Conservation (phyloP, 2,113 vertebrate genomes). For the Pionites leucogaster region DNA sequence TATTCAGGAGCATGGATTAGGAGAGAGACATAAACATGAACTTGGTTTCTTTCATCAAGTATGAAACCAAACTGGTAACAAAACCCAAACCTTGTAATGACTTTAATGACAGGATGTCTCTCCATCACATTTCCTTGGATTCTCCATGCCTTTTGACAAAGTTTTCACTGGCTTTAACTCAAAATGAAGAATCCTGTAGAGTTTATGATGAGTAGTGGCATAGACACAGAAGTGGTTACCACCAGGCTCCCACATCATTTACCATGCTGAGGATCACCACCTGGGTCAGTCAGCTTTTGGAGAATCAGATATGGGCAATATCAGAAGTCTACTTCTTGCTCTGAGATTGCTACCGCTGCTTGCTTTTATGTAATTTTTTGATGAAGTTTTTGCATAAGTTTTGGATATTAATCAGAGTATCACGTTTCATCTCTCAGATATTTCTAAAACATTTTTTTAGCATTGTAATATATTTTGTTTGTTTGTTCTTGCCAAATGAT, state of each 20-base stretch:
- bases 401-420: not conserved
- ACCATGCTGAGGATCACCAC: not conserved
- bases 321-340: not conserved
- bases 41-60: not conserved
- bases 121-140: not conserved
- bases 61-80: not conserved
- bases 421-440: not conserved
- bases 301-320: not conserved
- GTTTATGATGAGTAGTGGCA: not conserved
- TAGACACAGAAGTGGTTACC: not conserved
- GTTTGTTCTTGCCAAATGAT: not conserved
- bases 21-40: not conserved
- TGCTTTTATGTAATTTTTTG: not conserved
- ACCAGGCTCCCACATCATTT: fast-evolving
- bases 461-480: not conserved
- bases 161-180: not conserved
- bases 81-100: not conserved
- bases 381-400: not conserved
- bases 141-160: not conserved
- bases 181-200: not conserved
- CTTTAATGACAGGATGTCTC: not conserved
- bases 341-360: not conserved
- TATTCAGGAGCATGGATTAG: not conserved
- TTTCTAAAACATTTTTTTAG: not conserved
- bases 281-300: not conserved